Evolutionary conservation across 2,797 vertebrate species (phyloP).

Genomic region (Fistularia commersonii): DNA sequence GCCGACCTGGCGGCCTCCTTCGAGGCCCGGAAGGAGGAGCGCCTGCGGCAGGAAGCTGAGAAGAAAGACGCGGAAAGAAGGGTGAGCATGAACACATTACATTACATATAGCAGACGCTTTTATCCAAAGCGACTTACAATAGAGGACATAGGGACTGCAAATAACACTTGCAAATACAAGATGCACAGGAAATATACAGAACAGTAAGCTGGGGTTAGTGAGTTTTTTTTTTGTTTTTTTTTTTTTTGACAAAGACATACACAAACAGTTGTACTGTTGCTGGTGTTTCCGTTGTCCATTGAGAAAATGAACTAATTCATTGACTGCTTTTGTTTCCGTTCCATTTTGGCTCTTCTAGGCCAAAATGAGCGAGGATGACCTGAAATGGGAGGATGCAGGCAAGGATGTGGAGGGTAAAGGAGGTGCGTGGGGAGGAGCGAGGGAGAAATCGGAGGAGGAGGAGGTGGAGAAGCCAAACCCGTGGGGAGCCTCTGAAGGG

Average conservation of each 20-base stretch:
- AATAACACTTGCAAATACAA: no score
- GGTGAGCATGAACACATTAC: slow-evolving; percentile 43
- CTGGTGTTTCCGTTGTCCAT: no score
- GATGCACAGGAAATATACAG: no score
- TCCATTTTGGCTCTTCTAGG: slow-evolving; percentile 32
- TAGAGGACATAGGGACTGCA: no score
- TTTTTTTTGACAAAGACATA: no score
- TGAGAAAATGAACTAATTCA: background rate
- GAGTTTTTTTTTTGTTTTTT: no score
- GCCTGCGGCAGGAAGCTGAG: slow-evolving; percentile 77
- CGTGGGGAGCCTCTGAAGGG: slow-evolving; percentile 42
- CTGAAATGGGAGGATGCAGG: slow-evolving; percentile 69
- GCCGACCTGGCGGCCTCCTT: slow-evolving; percentile 74
- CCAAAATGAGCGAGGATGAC: slow-evolving; percentile 65
- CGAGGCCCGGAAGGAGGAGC: slow-evolving; percentile 74
- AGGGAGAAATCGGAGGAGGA: slow-evolving; percentile 16
- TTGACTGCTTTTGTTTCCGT: no score
- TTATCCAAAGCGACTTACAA: no score
- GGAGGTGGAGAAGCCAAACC: slow-evolving; percentile 23
- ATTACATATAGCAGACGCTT: no score
- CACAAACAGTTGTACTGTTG: no score
- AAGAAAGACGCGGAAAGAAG: slow-evolving; percentile 79
- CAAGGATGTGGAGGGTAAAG: slow-evolving; percentile 12
- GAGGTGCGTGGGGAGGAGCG: slow-evolving; percentile 32
- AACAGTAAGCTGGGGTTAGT: no score